A percentile compares a stretch with the other conserved stretches of the same genome.
Conservation (phyloP, 2,797 vertebrate species). For the Naso thynnoides region DNA sequence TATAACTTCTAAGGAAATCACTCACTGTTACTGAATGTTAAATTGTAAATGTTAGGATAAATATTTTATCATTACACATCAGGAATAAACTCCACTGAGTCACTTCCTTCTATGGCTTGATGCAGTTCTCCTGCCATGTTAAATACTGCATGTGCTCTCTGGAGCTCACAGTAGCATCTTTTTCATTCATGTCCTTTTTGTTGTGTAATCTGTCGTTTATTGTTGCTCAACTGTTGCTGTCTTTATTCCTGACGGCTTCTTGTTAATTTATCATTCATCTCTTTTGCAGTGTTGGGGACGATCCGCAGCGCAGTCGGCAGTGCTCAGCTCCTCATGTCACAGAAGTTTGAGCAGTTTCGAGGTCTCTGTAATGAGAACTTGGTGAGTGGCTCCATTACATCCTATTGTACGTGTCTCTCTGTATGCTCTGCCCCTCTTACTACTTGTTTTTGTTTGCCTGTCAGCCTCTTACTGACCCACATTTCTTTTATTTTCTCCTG, state of each 20-base stretch:
- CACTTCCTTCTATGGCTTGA: neutral
- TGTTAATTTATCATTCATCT: slow-evolving; percentile 14
- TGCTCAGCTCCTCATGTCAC: slow-evolving; percentile 95
- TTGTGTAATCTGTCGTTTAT: neutral
- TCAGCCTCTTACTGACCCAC: slow-evolving; percentile 4
- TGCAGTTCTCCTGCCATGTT: slow-evolving; percentile 3
- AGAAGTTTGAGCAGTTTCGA: slow-evolving; percentile 99
- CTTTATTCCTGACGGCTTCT: neutral
- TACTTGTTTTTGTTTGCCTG: slow-evolving; percentile 1
- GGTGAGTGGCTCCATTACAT: slow-evolving; percentile 86
- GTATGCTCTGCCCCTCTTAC: neutral
- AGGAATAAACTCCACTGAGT: slow-evolving; percentile 13
- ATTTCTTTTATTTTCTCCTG: slow-evolving; percentile 13
- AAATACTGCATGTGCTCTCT: neutral
- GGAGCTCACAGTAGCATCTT: neutral
- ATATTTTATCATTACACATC: slow-evolving; percentile 33
- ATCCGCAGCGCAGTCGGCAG: slow-evolving; percentile 97
- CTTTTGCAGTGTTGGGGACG: slow-evolving; percentile 92
- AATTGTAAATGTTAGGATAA: slow-evolving; percentile 38
- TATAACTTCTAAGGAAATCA: slow-evolving; percentile 12
- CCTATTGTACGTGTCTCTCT: slow-evolving; percentile 3
- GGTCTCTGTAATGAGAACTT: slow-evolving; percentile 98
- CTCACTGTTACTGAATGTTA: slow-evolving; percentile 40
- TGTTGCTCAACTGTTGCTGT: neutral
- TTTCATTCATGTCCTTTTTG: neutral